Conservation (phyloP, 2,888 invertebrate species). For the Venusia cambrica region DNA sequence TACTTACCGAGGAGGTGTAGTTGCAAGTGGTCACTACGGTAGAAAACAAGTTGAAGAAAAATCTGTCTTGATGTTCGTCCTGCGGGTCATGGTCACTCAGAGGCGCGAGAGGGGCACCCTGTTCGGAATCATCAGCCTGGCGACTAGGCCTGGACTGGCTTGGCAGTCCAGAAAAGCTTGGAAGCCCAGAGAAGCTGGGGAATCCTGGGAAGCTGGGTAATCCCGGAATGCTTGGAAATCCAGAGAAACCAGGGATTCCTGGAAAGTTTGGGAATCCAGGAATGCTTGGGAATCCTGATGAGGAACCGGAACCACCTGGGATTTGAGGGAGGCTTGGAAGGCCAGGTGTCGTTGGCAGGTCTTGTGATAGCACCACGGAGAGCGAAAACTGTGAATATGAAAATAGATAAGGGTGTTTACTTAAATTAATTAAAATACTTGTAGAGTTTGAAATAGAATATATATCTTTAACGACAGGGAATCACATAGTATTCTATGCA, state of each 20-base stretch:
- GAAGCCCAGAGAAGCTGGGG: conserved; percentile 1
- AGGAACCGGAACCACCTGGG: conserved; percentile 6
- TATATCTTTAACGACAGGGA: too few relatives aligned
- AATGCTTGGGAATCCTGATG: conserved; percentile 4
- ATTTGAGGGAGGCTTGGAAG: conserved; percentile 1
- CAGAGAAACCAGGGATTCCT: too few relatives aligned
- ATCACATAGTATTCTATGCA: too few relatives aligned
- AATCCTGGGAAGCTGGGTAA: conserved; percentile 9
- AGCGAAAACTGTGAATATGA: conserved; percentile 12
- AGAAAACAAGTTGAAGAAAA: conserved; percentile 22
- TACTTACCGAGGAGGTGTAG: conserved; percentile 28
- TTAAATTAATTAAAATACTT: too few relatives aligned
- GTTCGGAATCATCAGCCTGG: conserved; percentile 4
- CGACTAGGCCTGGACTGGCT: conserved; percentile 5
- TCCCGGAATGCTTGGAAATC: conserved; percentile 2
- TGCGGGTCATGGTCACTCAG: conserved; percentile 6
- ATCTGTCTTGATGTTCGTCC: conserved; percentile 19
- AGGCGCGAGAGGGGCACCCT: conserved; percentile 9
- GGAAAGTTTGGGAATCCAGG: conserved; percentile 10
- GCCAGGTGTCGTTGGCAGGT: conserved; percentile 6
- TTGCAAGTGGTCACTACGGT: conserved; percentile 31
- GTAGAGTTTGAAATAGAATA: too few relatives aligned
- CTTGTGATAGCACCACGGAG: conserved; percentile 8
- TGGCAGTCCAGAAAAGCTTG: conserved; percentile 2
- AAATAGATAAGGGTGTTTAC: background rate